A percentile compares a stretch with the other conserved stretches of the same genome.
Evolutionary conservation across 2,888 invertebrate species (phyloP).

Genomic region (Drosophila monieri): DNA sequence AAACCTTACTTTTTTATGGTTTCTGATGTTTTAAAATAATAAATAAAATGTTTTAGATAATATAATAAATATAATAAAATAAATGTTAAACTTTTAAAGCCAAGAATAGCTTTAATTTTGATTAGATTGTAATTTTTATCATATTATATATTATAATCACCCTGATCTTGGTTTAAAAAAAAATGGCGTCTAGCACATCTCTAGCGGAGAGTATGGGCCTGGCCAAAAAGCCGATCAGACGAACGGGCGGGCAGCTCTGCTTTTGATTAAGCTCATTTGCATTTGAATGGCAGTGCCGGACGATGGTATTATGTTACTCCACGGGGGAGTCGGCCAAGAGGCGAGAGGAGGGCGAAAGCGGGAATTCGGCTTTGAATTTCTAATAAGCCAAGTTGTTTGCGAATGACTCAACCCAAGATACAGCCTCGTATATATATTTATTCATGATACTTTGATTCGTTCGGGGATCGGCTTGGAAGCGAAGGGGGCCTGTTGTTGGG

Average conservation of each 20-base stretch:
- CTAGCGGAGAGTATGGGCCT: conserved; percentile 10
- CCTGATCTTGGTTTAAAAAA: neutral
- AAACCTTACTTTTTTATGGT: too few relatives aligned
- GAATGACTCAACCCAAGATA: conserved; percentile 69
- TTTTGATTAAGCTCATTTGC: conserved; percentile 77
- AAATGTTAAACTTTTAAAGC: too few relatives aligned
- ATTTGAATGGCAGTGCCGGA: conserved; percentile 60
- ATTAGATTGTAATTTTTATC: neutral
- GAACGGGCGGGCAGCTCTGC: conserved; percentile 57
- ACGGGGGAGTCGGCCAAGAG: conserved; percentile 1
- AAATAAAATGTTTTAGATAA: too few relatives aligned
- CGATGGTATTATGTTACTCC: conserved; percentile 64
- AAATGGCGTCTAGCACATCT: neutral
- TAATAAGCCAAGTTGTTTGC: conserved; percentile 76
- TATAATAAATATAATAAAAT: too few relatives aligned
- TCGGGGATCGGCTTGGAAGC: neutral
- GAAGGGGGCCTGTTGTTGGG: conserved; percentile 39
- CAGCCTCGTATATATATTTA: conserved; percentile 44
- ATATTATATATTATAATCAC: neutral
- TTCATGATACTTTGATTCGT: conserved; percentile 52
- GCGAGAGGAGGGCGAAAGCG: neutral
- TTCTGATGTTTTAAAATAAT: too few relatives aligned
- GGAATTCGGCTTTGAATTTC: conserved; percentile 61
- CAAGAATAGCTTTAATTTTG: neutral
- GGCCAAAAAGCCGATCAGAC: conserved; percentile 48